Percentiles rank a stretch among this genome's conserved stretches.
Evolutionary conservation across 2,113 vertebrate genomes (phyloP).

Genomic region (Ammodramus savannarum): DNA sequence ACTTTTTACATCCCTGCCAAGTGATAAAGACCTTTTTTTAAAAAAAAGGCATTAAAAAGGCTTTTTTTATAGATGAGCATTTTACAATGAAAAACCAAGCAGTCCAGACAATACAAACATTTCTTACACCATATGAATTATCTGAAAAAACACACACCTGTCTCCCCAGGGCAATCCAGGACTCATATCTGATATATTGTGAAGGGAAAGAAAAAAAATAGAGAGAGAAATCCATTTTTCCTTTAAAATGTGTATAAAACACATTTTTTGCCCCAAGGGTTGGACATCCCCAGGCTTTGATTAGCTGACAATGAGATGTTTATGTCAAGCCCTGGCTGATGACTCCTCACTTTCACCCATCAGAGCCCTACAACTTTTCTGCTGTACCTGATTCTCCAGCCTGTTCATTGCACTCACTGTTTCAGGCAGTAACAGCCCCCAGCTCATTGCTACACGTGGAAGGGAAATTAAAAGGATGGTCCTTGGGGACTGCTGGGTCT

Average conservation of each 20-base stretch:
- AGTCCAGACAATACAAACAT: background rate
- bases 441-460: slow-evolving; percentile 46
- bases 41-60: background rate
- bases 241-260: background rate
- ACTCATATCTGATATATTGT: background rate
- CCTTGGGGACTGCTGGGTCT: slow-evolving; percentile 21
- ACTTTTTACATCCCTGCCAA: slow-evolving; percentile 68
- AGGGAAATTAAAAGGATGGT: slow-evolving; percentile 60
- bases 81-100: background rate
- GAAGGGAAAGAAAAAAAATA: background rate
- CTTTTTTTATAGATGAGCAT: background rate
- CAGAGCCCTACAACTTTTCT: slow-evolving; percentile 12
- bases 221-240: background rate
- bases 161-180: background rate
- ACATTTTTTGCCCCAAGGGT: background rate
- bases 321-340: slow-evolving; percentile 9
- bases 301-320: background rate
- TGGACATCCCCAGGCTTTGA: background rate
- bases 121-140: background rate
- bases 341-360: background rate
- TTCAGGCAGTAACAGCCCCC: slow-evolving; percentile 24
- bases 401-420: slow-evolving; percentile 14
- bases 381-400: background rate
- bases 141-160: background rate
- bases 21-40: slow-evolving; percentile 41